phyloP scores from a whole-genome alignment of 2,888 invertebrate species.

The Mythimna ferrago region DNA sequence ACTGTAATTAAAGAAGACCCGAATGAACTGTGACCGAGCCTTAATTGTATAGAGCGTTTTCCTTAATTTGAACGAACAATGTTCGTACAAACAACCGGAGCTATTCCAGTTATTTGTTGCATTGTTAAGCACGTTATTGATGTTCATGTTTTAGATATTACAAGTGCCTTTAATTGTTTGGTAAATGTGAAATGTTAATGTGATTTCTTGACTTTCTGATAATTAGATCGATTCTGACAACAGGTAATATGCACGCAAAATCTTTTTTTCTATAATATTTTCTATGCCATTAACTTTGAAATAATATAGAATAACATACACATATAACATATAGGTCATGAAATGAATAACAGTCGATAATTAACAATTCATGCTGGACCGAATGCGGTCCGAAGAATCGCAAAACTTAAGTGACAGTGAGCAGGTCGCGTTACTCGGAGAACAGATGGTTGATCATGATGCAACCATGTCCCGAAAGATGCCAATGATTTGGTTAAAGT shows the following conservation, averaged over 20 bases:
- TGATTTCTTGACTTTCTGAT: neutral
- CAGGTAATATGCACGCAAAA: neutral
- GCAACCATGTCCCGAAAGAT: too few relatives aligned
- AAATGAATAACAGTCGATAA: too few relatives aligned
- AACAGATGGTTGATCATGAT: too few relatives aligned
- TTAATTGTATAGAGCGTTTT: conserved; percentile 70
- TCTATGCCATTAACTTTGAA: neutral
- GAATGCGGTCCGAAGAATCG: too few relatives aligned
- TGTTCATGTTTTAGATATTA: conserved; percentile 22
- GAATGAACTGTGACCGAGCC: conserved; percentile 75
- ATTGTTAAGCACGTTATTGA: conserved; percentile 29
- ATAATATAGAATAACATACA: neutral
- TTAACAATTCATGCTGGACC: too few relatives aligned
- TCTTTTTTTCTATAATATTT: neutral
- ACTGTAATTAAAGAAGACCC: conserved; percentile 84
- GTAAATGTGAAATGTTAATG: neutral
- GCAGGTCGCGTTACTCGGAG: too few relatives aligned
- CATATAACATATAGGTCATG: too few relatives aligned
- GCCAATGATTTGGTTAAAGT: too few relatives aligned
- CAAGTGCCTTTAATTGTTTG: neutral
- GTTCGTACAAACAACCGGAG: conserved; percentile 45
- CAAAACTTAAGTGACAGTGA: too few relatives aligned
- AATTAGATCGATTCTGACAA: neutral
- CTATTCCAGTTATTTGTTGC: conserved; percentile 44
- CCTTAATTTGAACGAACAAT: conserved; percentile 60